Conservation (phyloP, 2,113 vertebrate genomes). For the Callipepla squamata region DNA sequence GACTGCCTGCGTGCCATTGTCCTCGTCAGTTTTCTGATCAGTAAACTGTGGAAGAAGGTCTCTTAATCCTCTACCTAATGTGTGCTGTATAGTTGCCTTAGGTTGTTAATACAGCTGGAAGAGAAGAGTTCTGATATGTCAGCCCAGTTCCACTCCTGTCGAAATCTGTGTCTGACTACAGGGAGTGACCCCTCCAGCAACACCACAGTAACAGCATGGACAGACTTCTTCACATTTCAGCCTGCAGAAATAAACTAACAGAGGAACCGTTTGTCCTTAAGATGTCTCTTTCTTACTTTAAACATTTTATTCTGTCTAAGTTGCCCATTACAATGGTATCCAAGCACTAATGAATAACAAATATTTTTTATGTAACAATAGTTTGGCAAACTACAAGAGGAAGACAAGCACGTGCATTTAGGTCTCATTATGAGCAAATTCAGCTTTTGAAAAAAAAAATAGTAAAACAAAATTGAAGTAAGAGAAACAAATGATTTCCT, state of each 20-base stretch:
- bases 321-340: neutral
- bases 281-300: neutral
- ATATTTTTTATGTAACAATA: slow-evolving; percentile 7
- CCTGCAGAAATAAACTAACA: neutral
- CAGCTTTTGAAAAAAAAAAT: neutral
- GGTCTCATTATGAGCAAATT: neutral
- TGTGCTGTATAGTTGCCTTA: neutral
- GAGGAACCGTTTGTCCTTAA: neutral
- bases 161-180: neutral
- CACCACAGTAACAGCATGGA: accelerated
- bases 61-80: neutral
- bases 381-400: neutral
- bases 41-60: neutral
- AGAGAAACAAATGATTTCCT: neutral
- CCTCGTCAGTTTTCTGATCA: neutral
- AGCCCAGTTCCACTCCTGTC: neutral
- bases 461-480: neutral
- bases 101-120: neutral
- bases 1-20: accelerated
- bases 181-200: neutral
- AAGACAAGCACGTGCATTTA: neutral
- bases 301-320: neutral
- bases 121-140: neutral
- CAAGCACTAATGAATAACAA: neutral
- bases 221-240: neutral